Evolutionary conservation across 2,113 vertebrate genomes (phyloP).

Genomic region (pig (Sus scrofa)): DNA sequence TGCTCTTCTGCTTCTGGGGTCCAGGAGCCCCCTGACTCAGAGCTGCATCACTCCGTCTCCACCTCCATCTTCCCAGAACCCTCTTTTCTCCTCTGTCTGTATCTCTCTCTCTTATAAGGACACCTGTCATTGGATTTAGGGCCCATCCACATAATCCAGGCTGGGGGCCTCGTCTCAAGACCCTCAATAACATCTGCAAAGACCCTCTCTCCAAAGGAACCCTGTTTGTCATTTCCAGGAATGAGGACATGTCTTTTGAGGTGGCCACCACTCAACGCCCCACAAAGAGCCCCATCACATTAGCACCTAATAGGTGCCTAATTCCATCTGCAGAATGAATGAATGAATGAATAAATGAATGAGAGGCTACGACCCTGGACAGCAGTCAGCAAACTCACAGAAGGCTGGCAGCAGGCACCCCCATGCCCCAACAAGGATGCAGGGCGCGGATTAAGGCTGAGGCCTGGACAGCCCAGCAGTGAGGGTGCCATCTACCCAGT

Average conservation of each 20-base stretch:
- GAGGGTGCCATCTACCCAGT: rapidly evolving
- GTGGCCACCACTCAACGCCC: background rate
- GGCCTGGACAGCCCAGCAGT: rapidly evolving
- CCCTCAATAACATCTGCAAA: background rate
- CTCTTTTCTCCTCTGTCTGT: background rate
- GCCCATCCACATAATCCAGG: no score
- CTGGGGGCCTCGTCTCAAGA: background rate
- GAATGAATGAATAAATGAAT: background rate
- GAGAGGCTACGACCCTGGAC: background rate
- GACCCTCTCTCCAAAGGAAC: background rate
- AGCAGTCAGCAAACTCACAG: rapidly evolving
- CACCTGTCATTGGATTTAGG: background rate
- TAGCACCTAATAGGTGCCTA: background rate
- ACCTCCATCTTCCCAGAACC: background rate
- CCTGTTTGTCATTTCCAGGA: background rate
- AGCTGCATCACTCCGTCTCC: rapidly evolving
- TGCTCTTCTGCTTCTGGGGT: background rate
- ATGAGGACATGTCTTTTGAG: rapidly evolving
- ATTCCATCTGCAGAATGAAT: background rate
- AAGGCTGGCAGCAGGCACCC: rapidly evolving
- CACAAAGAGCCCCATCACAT: background rate
- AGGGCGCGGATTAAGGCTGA: rapidly evolving
- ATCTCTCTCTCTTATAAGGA: background rate
- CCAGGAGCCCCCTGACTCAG: rapidly evolving
- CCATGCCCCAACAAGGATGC: rapidly evolving